phyloP scores from a whole-genome alignment of 2,888 invertebrate species.

The Nymphalis urticae region DNA sequence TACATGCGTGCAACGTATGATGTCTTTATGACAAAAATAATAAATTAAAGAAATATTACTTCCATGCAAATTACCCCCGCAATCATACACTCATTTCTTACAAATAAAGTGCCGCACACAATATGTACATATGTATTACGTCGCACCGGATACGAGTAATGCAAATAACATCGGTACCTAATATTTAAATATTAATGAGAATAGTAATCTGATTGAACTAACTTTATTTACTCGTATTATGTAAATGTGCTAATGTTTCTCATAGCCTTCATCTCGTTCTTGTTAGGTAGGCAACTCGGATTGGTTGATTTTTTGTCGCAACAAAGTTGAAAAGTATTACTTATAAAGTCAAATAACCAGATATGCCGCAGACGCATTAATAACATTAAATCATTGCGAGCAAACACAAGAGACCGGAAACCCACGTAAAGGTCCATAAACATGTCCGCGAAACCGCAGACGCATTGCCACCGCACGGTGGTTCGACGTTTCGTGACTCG shows the following conservation, averaged over 20 bases:
- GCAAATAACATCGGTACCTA: not conserved
- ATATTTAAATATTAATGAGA: not conserved
- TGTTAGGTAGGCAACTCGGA: not conserved
- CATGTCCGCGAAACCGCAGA: slow-evolving; percentile 31
- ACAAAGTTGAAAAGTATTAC: not conserved
- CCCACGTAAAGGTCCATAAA: slow-evolving; percentile 32
- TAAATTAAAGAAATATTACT: too few species aligned
- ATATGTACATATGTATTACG: not conserved
- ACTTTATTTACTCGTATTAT: not conserved
- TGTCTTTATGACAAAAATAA: too few species aligned
- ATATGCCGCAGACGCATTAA: slow-evolving; percentile 1
- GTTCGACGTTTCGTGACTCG: slow-evolving; percentile 65
- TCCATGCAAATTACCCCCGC: too few species aligned
- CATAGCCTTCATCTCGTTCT: not conserved
- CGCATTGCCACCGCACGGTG: slow-evolving; percentile 45
- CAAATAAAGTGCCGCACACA: not conserved
- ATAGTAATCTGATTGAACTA: slow-evolving; percentile 1
- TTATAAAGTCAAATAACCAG: slow-evolving; percentile 1
- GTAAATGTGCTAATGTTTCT: not conserved
- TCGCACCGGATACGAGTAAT: slow-evolving; percentile 2
- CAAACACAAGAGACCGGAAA: slow-evolving; percentile 33
- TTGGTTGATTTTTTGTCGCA: not conserved
- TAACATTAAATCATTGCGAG: slow-evolving; percentile 16
- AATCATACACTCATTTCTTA: not conserved
- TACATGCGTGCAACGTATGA: too few species aligned